These are phyloP conservation scores for Spilarctia lutea DNA, from an alignment of 2,888 invertebrate genomes.

Conservation along the genomic window DNA sequence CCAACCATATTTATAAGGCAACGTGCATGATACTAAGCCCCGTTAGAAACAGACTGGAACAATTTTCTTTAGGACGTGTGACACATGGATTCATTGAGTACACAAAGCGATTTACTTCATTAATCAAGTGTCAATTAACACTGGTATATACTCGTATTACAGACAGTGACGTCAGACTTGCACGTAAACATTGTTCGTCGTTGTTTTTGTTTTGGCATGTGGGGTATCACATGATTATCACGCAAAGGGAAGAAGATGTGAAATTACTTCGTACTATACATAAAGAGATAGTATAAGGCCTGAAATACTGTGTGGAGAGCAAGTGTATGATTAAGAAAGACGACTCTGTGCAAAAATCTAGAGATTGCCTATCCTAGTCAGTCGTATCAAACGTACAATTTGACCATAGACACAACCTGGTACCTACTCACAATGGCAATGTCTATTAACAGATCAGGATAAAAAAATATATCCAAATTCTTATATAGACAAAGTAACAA, in stretches of 20 bases:
- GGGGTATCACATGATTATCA: slow-evolving; percentile 2
- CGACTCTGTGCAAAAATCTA: too few species aligned
- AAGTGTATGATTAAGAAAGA: too few species aligned
- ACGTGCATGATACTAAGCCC: background rate
- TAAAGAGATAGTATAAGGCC: too few species aligned
- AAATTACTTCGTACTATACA: background rate
- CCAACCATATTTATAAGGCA: background rate
- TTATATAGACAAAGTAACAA: too few species aligned
- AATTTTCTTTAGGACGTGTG: slow-evolving; percentile 27
- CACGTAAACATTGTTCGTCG: slow-evolving; percentile 2
- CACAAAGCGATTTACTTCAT: slow-evolving; percentile 4
- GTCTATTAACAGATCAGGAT: too few species aligned
- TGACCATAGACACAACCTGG: too few species aligned
- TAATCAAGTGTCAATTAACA: slow-evolving; percentile 7
- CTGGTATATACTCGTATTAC: slow-evolving; percentile 13
- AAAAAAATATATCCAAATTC: too few species aligned
- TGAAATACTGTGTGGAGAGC: too few species aligned
- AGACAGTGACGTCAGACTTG: background rate
- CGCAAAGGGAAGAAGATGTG: background rate
- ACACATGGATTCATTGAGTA: slow-evolving; percentile 26
- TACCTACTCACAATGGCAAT: too few species aligned
- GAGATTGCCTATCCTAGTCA: too few species aligned
- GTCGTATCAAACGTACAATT: too few species aligned
- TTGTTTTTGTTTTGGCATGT: slow-evolving; percentile 3
- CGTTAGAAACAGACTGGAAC: slow-evolving; percentile 29